Percentiles rank a stretch among this genome's conserved stretches.
phyloP scores from a whole-genome alignment of 2,113 vertebrate species.

The Polyodon spathula region DNA sequence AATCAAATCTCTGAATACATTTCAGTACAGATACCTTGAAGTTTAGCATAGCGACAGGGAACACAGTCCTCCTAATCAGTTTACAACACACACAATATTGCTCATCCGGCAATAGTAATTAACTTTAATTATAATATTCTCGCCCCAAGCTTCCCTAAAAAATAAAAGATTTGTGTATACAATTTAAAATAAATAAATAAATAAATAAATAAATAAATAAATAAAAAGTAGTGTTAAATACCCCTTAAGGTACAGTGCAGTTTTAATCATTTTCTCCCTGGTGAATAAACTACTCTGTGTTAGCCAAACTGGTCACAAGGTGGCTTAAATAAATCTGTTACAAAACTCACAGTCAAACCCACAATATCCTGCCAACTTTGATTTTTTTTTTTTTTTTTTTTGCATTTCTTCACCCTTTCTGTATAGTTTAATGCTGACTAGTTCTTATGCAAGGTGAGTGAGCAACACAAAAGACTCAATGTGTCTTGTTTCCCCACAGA shows the following conservation, averaged over 20 bases:
- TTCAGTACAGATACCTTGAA: background rate
- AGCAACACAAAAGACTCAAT: background rate
- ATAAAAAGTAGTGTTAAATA: too few relatives aligned
- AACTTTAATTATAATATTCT: background rate
- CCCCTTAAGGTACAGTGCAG: background rate
- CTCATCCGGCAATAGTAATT: background rate
- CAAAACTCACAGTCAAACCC: background rate
- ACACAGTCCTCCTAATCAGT: background rate
- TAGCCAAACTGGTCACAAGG: background rate
- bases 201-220: too few relatives aligned
- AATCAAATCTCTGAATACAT: background rate
- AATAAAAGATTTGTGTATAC: background rate
- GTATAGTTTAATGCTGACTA: background rate
- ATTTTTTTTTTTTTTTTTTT: background rate
- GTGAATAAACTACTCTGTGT: background rate
- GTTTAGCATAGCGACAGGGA: background rate
- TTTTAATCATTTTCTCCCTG: background rate
- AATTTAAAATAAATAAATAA: background rate
- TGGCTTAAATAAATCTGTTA: background rate
- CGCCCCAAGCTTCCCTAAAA: background rate
- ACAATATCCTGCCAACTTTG: background rate
- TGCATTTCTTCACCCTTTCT: background rate
- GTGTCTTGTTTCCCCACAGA: background rate
- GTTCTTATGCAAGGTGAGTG: constrained; percentile 1
- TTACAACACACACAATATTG: background rate